A percentile compares a stretch with the other conserved stretches of the same genome.
Conservation (phyloP, 2,113 vertebrate genomes). For the Myiopsitta monachus region DNA sequence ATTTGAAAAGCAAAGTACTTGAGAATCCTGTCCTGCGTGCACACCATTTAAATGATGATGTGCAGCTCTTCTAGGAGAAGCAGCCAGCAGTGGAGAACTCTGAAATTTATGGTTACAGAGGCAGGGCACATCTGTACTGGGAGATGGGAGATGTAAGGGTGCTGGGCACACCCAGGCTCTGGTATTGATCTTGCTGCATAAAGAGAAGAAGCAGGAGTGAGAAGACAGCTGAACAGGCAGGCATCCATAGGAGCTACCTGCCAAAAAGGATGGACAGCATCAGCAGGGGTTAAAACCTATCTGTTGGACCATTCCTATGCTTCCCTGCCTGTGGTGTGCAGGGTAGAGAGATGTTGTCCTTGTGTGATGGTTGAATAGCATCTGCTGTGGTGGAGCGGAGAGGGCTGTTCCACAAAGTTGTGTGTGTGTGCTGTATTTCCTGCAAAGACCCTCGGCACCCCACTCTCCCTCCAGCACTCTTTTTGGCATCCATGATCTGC, state of each 20-base stretch:
- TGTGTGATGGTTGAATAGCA: neutral
- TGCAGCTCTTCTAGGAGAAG: neutral
- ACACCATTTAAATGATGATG: neutral
- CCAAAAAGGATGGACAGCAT: neutral
- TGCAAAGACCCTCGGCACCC: neutral
- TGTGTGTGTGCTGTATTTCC: neutral
- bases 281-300: neutral
- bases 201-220: neutral
- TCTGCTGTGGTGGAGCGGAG: neutral
- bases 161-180: neutral
- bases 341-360: neutral
- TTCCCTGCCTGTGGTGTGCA: neutral
- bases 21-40: neutral
- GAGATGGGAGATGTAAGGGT: neutral
- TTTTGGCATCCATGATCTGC: neutral
- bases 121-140: neutral
- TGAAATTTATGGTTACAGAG: neutral
- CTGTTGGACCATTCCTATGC: neutral
- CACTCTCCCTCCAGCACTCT: neutral
- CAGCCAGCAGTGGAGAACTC: neutral
- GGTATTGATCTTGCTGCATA: neutral
- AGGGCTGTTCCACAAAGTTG: neutral
- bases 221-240: neutral
- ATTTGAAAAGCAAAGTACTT: neutral
- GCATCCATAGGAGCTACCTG: neutral